A percentile compares a stretch with the other conserved stretches of the same genome.
phyloP scores from a whole-genome alignment of 2,797 vertebrate genomes.

The Enteromius paludinosus region DNA sequence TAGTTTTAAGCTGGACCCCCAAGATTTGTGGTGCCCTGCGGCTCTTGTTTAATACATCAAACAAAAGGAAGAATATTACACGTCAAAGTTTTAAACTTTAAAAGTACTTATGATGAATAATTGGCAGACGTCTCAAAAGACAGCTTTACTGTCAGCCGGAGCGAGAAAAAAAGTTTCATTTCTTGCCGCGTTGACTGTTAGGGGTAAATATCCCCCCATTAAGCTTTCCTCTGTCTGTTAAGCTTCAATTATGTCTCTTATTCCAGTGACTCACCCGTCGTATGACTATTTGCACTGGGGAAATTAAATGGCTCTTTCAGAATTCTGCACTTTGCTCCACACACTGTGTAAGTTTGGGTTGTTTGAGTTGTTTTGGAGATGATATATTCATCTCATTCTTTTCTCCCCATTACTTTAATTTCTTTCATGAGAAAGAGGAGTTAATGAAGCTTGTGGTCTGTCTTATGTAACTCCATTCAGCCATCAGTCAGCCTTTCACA shows the following conservation, averaged over 20 bases:
- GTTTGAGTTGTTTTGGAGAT: slow-evolving; percentile 45
- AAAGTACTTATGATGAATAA: slow-evolving; percentile 19
- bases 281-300: slow-evolving; percentile 30
- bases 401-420: slow-evolving; percentile 37
- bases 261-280: background rate
- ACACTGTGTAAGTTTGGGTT: slow-evolving; percentile 20
- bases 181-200: background rate
- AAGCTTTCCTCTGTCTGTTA: slow-evolving; percentile 22
- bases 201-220: slow-evolving; percentile 10
- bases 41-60: slow-evolving; percentile 26
- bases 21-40: background rate
- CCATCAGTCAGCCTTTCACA: slow-evolving; percentile 9
- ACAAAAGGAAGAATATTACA: background rate
- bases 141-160: slow-evolving; percentile 22
- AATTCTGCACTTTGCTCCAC: slow-evolving; percentile 41
- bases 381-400: slow-evolving; percentile 34
- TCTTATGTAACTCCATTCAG: slow-evolving; percentile 11
- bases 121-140: slow-evolving; percentile 2
- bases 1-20: background rate
- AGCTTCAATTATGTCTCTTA: slow-evolving; percentile 43
- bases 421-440: slow-evolving; percentile 29
- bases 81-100: slow-evolving; percentile 3
- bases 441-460: slow-evolving; percentile 19
- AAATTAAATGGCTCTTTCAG: slow-evolving; percentile 41
- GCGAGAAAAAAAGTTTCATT: background rate